Base-by-base conservation (phyloP, 2,888 invertebrate species). In the Drosophila paramelanica region DNA sequence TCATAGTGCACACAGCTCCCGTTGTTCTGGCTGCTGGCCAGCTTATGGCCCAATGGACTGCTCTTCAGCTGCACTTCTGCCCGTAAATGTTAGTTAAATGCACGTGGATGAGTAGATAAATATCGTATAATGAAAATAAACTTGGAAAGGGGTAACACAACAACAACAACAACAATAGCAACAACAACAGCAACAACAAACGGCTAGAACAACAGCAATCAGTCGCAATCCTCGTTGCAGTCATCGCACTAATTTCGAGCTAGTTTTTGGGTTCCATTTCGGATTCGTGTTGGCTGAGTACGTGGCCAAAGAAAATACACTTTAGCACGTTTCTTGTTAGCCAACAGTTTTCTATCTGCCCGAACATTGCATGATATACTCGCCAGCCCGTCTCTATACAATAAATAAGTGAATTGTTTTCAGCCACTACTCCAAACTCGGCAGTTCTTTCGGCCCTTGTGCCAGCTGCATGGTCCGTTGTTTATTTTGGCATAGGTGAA, bases 41-140 rank as follows among this genome's bases (percentile, higher is more conserved):
- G 56, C 57, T 58, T 45, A 31, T 2, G 31, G 31, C 31, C 31
- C 3, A 5, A 25, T 3, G 31, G 31, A 27, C 7, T 31, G 46
- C 25, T 14, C 25, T 14, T 6, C 23, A 39, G 10, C 46, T 53
- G 43, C 10, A n/a, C 10, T 10, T 39, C 49, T 42, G 45, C 3
- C 53, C 60, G 79, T 82, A 90, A 90, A 85, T 88, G 89, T 78
- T 86, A 78, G 89, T 80, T 89, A 88, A 90, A 87, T 90, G 89
- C 91, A 90, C 88, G 87, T 90, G 91, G 81, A 89, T 89, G 89
- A 89, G 88, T 89, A 89, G 81, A 90, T 87, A 90, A 90, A 89
- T 88, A 90, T 86, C 74, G 77, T 86, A 82, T 86, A 86, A 86
- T 89, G 89, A 86, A 89, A 84, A 81, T 81, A 78, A 80, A 78